Evolutionary conservation across 92 coral and sea anemone species (phyloP), one percentile per base, ranked within the genome.

Genomic region (Palythoa heliodiscus): DNA sequence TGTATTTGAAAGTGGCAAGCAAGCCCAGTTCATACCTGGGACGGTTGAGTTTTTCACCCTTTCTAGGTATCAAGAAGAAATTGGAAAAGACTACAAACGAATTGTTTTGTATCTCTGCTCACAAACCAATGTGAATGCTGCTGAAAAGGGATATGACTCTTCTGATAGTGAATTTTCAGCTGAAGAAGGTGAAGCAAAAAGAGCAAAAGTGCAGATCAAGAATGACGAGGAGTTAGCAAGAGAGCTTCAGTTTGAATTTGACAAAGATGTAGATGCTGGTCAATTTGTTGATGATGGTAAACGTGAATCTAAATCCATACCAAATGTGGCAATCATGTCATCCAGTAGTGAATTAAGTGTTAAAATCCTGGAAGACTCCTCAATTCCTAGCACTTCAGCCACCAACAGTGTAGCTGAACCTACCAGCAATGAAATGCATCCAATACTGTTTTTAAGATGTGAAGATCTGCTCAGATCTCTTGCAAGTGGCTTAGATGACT

Each of bases 11-110:
- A 79, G 68, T 87, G 95, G 95, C 11, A 85, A 74, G 72, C 71
- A 89, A 14, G 95, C 92, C 55, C 85, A 74, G 24, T 92, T 92
- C 70, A 78, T 92, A 20, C 93, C 92, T 40, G 95, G 93, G 37
- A 74, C 92, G 20, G 70, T 25, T 29, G 95, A 92, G 48, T 87
- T 92, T 39, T 92, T 92, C 85, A 87, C 57, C 77, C 87, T 90
- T 2, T 82, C 71, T 55, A 86, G 93, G 52, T 88, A 90, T 55
- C 72, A 83, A 67, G 90, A 90, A 52, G 89, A 92, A 71, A 86
- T 77, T 14, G 92, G 92, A n/a, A 93, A 93, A 68, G 95, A 88
- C 37, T 93, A 90, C 64, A 90, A 90, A 82, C 52, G 82, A 70
- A 88, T 93, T 52, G 90, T 78, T 13, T 84, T 88, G 74, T 90